These are phyloP conservation scores for Decapterus maruadsi DNA, from an alignment of 2,797 vertebrate species.

Conservation along the genomic window DNA sequence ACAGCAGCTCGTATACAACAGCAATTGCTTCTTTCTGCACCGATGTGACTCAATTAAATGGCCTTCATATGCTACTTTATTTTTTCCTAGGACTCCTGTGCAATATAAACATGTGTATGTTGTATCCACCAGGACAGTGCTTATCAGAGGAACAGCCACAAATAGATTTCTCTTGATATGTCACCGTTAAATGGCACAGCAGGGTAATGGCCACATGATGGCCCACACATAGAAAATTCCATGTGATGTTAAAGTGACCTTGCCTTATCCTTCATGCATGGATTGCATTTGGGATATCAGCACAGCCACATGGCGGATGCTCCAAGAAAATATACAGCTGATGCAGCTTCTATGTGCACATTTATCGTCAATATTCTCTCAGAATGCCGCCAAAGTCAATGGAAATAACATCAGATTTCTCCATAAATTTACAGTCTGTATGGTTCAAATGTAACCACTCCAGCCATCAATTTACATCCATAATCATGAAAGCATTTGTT, in stretches of 20 bases:
- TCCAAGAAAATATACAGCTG: constrained; percentile 30
- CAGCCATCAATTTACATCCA: not conserved
- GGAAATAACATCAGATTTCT: constrained; percentile 31
- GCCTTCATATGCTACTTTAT: constrained; percentile 9
- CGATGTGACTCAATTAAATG: constrained; percentile 39
- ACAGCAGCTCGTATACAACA: constrained; percentile 2
- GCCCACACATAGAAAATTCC: constrained; percentile 34
- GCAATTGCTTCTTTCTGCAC: constrained; percentile 9
- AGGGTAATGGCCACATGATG: constrained; percentile 20
- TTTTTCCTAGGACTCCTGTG: constrained; percentile 7
- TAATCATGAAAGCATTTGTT: constrained; percentile 1
- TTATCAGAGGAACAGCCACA: constrained; percentile 42
- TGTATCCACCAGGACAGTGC: constrained; percentile 14
- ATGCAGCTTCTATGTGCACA: not conserved
- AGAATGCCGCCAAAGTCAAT: not conserved
- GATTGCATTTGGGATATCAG: constrained; percentile 52
- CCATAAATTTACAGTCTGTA: constrained; percentile 18
- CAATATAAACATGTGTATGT: not conserved
- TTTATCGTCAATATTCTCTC: constrained; percentile 23
- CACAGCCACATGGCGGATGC: constrained; percentile 29
- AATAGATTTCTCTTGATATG: constrained; percentile 37
- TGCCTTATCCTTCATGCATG: constrained; percentile 51
- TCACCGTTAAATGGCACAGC: constrained; percentile 16
- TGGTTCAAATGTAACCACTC: constrained; percentile 3
- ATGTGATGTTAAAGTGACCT: constrained; percentile 61